Conservation (phyloP, 1,140 invertebrate genomes). For the Charaxes varanes region DNA sequence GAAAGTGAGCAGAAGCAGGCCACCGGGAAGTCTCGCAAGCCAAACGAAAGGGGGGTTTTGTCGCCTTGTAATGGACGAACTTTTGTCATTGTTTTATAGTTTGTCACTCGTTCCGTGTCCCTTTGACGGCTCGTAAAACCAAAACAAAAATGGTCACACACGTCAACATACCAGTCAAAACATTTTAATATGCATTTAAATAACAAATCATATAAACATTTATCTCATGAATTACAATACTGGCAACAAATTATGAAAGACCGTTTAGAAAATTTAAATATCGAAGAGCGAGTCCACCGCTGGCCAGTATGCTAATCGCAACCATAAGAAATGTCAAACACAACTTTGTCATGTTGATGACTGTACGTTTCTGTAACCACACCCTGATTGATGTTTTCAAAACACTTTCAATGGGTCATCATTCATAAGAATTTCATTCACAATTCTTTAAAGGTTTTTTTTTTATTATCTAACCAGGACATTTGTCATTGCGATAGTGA, state of each 20-base stretch:
- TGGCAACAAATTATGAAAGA: constrained; percentile 32
- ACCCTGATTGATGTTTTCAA: constrained; percentile 36
- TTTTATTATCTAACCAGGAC: too few species aligned
- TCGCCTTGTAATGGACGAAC: too few species aligned
- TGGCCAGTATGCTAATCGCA: constrained; percentile 62
- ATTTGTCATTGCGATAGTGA: too few species aligned
- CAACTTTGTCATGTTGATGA: constrained; percentile 53
- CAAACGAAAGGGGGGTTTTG: too few species aligned
- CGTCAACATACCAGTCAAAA: too few species aligned
- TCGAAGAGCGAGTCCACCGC: constrained; percentile 30
- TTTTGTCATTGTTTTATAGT: too few species aligned
- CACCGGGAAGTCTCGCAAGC: too few species aligned
- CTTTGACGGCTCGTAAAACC: too few species aligned
- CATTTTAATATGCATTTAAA: constrained; percentile 6
- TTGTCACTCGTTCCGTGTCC: too few species aligned
- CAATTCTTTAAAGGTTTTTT: too few species aligned
- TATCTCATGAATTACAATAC: constrained; percentile 16
- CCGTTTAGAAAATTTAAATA: constrained; percentile 40
- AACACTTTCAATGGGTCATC: constrained; percentile 45
- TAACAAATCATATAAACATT: constrained; percentile 1
- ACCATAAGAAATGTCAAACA: constrained; percentile 55
- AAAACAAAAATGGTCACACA: too few species aligned
- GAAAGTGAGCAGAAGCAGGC: too few species aligned
- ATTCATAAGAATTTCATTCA: constrained; percentile 15
- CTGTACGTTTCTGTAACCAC: constrained; percentile 50